Conservation (phyloP, 2,888 invertebrate species). For the Teleogryllus oceanicus region DNA sequence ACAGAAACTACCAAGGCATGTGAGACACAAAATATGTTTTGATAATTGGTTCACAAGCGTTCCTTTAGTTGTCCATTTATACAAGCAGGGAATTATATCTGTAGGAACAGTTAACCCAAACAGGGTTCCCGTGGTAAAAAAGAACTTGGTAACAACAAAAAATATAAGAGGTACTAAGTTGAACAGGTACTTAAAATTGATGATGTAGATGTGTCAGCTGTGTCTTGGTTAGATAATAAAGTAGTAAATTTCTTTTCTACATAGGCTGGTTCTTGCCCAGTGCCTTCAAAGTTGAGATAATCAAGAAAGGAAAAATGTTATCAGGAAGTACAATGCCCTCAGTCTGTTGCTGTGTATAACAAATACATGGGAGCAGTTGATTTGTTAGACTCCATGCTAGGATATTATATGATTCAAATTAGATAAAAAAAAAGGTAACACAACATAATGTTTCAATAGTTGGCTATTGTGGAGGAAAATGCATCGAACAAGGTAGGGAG, state of each 20-base stretch:
- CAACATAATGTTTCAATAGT: slow-evolving; percentile 20
- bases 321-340: slow-evolving; percentile 12
- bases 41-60: slow-evolving; percentile 43
- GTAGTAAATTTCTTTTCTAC: slow-evolving; percentile 34
- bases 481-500: too few relatives aligned
- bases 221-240: slow-evolving; percentile 36
- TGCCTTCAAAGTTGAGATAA: slow-evolving; percentile 23
- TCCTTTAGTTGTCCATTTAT: slow-evolving; percentile 34
- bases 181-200: slow-evolving; percentile 27
- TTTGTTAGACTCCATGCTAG: slow-evolving; percentile 21
- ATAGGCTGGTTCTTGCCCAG: slow-evolving; percentile 36
- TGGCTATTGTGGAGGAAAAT: background rate
- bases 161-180: slow-evolving; percentile 32
- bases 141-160: slow-evolving; percentile 37
- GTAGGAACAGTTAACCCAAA: slow-evolving; percentile 37
- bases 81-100: slow-evolving; percentile 37
- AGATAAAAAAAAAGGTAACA: background rate
- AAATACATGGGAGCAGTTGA: slow-evolving; percentile 3
- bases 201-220: slow-evolving; percentile 31
- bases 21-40: slow-evolving; percentile 42
- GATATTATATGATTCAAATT: background rate
- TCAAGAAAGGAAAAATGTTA: slow-evolving; percentile 23
- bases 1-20: slow-evolving; percentile 39
- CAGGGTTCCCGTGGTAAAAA: slow-evolving; percentile 35
- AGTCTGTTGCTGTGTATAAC: background rate